These are phyloP conservation scores for Drosophila ananassae DNA, from an alignment of 1,140 invertebrate genomes.

Conservation along the genomic window DNA sequence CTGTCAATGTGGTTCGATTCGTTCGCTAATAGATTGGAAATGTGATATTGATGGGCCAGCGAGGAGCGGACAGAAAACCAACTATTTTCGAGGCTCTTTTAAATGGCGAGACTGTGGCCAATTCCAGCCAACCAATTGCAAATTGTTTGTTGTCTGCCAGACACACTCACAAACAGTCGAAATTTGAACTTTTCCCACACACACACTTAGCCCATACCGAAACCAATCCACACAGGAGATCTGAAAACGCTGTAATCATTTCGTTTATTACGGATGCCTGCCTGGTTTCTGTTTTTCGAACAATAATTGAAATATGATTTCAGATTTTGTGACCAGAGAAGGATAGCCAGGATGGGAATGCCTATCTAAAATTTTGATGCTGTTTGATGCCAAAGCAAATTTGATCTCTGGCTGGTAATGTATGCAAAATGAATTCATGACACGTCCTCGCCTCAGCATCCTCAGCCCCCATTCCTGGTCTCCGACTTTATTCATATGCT, in stretches of 20 bases:
- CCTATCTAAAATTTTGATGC: slow-evolving; percentile 1
- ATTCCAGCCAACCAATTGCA: slow-evolving; percentile 20
- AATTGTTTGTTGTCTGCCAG: slow-evolving; percentile 25
- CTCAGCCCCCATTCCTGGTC: not conserved
- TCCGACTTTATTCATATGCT: slow-evolving; percentile 62
- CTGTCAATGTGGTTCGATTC: slow-evolving; percentile 15
- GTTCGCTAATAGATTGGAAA: slow-evolving; percentile 44
- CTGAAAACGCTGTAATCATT: slow-evolving; percentile 30
- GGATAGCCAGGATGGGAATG: too few species aligned
- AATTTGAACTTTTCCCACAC: slow-evolving; percentile 11
- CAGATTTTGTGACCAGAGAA: slow-evolving; percentile 20
- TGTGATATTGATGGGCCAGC: slow-evolving; percentile 28
- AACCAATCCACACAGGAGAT: slow-evolving; percentile 1
- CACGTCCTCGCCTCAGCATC: slow-evolving; percentile 50
- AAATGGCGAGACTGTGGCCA: slow-evolving; percentile 14
- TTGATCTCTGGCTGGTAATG: slow-evolving; percentile 55
- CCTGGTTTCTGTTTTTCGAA: slow-evolving; percentile 21
- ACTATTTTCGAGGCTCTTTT: slow-evolving; percentile 15
- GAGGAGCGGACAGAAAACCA: not conserved
- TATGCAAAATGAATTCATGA: slow-evolving; percentile 70
- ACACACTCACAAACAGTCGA: not conserved
- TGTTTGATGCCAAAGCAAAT: slow-evolving; percentile 36
- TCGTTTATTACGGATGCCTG: slow-evolving; percentile 40
- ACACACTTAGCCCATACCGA: not conserved
- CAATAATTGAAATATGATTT: slow-evolving; percentile 80